Conservation (phyloP, 2,113 vertebrate species). For the Pseudorasbora parva region DNA sequence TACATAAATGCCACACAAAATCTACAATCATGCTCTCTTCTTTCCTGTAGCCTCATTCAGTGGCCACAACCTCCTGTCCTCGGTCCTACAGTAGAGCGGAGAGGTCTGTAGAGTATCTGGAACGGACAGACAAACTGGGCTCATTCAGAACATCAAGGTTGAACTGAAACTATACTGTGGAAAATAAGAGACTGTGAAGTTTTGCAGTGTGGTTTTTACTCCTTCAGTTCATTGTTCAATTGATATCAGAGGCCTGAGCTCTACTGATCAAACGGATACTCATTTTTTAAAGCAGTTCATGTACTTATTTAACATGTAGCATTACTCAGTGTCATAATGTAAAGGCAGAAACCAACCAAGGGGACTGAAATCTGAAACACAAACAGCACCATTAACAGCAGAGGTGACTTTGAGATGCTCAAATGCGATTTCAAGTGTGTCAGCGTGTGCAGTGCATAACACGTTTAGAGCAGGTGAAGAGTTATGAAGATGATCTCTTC, state of each 20-base stretch:
- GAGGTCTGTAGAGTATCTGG: slow-evolving; percentile 45
- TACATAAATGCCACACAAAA: background rate
- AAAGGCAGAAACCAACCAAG: background rate
- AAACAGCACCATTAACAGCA: background rate
- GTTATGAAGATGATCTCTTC: background rate
- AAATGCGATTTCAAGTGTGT: background rate
- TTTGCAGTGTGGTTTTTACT: slow-evolving; percentile 17
- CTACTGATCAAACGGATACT: slow-evolving; percentile 28
- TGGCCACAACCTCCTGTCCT: slow-evolving; percentile 36
- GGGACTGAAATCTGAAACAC: background rate
- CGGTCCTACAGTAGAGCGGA: slow-evolving; percentile 43
- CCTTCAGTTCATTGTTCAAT: background rate
- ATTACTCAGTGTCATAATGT: background rate
- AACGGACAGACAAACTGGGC: background rate
- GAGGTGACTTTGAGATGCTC: background rate
- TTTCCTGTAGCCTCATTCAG: slow-evolving; percentile 13
- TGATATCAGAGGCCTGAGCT: slow-evolving; percentile 32
- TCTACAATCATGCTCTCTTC: background rate
- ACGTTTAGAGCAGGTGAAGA: background rate
- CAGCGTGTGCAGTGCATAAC: background rate
- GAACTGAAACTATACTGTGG: slow-evolving; percentile 12
- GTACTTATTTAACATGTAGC: slow-evolving; percentile 36
- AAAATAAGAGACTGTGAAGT: slow-evolving; percentile 36
- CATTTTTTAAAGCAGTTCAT: slow-evolving; percentile 32
- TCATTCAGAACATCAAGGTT: background rate